These are phyloP conservation scores for Lacanobia oleracea DNA, from an alignment of 2,888 invertebrate species.

Conservation along the genomic window DNA sequence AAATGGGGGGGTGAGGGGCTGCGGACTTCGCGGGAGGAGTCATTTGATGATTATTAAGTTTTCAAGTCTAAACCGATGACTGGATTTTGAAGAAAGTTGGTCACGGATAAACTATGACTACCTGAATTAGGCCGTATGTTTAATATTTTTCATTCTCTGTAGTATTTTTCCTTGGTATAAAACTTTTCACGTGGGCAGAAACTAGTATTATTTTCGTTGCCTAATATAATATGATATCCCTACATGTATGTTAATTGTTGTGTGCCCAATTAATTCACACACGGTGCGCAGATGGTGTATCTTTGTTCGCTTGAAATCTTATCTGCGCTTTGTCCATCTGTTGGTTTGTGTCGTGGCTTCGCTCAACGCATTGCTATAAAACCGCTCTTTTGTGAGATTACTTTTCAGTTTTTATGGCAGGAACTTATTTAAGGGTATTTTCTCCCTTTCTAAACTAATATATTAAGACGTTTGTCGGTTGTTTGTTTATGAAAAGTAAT, in stretches of 20 bases:
- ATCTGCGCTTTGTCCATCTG: conserved; percentile 82
- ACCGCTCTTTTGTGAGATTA: conserved; percentile 42
- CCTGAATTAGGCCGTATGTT: not conserved
- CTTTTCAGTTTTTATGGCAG: conserved; percentile 9
- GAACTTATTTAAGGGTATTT: not conserved
- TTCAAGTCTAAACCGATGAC: not conserved
- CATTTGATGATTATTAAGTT: not conserved
- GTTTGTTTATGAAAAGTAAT: not conserved
- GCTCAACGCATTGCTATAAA: conserved; percentile 67
- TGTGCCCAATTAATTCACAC: conserved; percentile 55
- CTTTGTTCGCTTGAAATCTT: conserved; percentile 84
- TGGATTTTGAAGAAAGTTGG: not conserved
- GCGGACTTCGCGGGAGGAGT: too few species aligned
- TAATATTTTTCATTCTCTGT: not conserved
- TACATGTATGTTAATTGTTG: conserved; percentile 36
- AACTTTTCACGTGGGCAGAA: not conserved
- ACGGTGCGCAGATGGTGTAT: conserved; percentile 73
- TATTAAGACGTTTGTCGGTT: not conserved
- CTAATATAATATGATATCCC: conserved; percentile 14
- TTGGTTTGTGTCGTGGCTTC: conserved; percentile 68
- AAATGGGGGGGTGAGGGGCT: too few species aligned
- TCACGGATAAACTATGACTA: not conserved
- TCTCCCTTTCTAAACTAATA: not conserved
- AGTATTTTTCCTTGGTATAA: not conserved
- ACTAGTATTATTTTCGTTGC: not conserved